A percentile compares a stretch with the other conserved stretches of the same genome.
phyloP scores from a whole-genome alignment of 30 jellyfish, hydroid and myxozoan species.

The Hydra vulgaris region DNA sequence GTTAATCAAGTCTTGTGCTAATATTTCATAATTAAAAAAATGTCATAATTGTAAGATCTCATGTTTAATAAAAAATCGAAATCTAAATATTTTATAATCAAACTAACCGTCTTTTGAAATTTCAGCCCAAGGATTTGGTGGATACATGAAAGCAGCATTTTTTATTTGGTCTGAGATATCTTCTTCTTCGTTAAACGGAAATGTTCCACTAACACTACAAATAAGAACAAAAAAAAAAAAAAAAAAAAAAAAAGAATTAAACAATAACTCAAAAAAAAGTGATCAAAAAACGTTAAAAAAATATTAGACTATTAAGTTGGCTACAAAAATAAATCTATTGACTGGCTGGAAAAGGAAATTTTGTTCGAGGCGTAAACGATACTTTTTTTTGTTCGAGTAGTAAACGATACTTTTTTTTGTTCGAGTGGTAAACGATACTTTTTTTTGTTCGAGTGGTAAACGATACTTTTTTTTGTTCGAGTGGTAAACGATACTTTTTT shows the following conservation, averaged over 20 bases:
- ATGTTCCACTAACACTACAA: conserved; percentile 90
- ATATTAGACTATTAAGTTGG: too few relatives aligned
- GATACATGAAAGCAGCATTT: conserved; percentile 98
- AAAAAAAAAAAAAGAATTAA: background rate
- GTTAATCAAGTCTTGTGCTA: conserved; percentile 81
- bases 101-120: conserved; percentile 76
- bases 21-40: background rate
- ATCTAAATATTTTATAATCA: background rate
- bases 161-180: conserved; percentile 94
- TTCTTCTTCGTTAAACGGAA: conserved; percentile 96
- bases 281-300: background rate
- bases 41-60: background rate
- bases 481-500: too few relatives aligned
- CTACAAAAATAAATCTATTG: too few relatives aligned
- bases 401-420: too few relatives aligned
- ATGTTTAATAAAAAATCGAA: background rate
- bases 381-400: too few relatives aligned
- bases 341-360: too few relatives aligned
- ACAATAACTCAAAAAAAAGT: background rate
- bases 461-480: too few relatives aligned
- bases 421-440: too few relatives aligned
- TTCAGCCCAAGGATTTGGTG: conserved; percentile 99
- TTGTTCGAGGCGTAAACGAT: too few relatives aligned
- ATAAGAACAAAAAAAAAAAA: background rate
- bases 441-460: too few relatives aligned